A percentile compares a stretch with the other conserved stretches of the same genome.
Conservation (phyloP, 2,797 vertebrate genomes). For the Sebastolobus alascanus region DNA sequence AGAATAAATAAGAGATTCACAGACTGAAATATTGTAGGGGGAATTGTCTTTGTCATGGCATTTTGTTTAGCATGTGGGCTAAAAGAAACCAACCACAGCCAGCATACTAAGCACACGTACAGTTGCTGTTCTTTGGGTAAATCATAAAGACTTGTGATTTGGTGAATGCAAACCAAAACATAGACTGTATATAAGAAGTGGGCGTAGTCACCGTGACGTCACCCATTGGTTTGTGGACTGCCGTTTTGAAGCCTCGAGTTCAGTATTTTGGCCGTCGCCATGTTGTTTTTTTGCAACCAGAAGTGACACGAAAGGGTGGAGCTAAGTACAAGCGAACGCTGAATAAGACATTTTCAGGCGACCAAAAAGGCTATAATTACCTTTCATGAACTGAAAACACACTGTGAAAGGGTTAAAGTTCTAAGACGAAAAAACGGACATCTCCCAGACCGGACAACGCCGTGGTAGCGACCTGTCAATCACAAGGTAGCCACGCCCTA, state of each 20-base stretch:
- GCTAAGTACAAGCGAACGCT: not conserved
- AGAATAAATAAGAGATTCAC: constrained; percentile 23
- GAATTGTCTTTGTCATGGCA: not conserved
- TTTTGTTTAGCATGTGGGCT: constrained; percentile 4
- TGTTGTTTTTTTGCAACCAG: not conserved
- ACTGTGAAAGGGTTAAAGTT: not conserved
- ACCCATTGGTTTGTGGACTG: not conserved
- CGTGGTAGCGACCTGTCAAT: not conserved
- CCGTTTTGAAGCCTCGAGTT: not conserved
- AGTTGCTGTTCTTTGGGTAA: not conserved
- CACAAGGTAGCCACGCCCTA: not conserved
- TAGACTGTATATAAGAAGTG: not conserved
- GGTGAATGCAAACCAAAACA: not conserved
- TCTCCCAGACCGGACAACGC: not conserved
- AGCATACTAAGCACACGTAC: not conserved
- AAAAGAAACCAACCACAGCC: not conserved
- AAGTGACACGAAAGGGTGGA: not conserved
- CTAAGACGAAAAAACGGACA: not conserved
- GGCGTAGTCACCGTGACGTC: not conserved
- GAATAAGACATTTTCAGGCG: not conserved
- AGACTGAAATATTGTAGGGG: constrained; percentile 2
- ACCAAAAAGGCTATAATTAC: not conserved
- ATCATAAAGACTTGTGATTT: constrained; percentile 20
- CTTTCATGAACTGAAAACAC: not conserved
- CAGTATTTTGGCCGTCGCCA: not conserved